phyloP scores from a whole-genome alignment of 2,113 vertebrate genomes.

The Zootoca vivipara region DNA sequence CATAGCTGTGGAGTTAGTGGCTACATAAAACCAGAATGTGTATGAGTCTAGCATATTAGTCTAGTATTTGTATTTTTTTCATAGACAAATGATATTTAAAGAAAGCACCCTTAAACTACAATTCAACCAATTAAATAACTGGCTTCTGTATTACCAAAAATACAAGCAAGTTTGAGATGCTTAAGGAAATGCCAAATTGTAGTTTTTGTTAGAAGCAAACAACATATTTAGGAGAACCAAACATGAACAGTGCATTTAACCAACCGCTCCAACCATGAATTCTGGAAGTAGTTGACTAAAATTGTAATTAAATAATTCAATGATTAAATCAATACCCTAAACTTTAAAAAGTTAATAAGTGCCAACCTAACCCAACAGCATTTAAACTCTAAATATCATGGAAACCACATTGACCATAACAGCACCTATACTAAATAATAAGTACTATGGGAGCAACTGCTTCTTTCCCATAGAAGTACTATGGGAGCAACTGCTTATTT shows the following conservation, averaged over 20 bases:
- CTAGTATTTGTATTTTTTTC: background rate
- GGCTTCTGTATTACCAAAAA: background rate
- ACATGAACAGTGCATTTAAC: background rate
- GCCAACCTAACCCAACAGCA: background rate
- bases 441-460: background rate
- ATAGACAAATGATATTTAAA: background rate
- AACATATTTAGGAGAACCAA: background rate
- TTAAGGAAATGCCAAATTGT: background rate
- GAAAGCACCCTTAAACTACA: background rate
- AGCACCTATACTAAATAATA: no score
- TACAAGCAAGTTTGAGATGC: background rate
- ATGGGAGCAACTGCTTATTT: background rate
- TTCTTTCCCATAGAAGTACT: no score
- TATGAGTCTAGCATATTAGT: no score
- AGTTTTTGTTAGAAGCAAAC: background rate
- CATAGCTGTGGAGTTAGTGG: background rate
- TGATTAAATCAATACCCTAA: background rate
- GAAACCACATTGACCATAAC: background rate
- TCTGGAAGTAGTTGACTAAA: background rate
- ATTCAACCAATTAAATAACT: background rate
- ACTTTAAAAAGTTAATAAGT: background rate
- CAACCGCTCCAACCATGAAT: background rate
- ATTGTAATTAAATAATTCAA: background rate
- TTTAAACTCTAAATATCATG: background rate
- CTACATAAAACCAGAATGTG: background rate